These are phyloP conservation scores for Netelia fuscicornis DNA, from an alignment of 2,888 invertebrate species.

Conservation along the genomic window DNA sequence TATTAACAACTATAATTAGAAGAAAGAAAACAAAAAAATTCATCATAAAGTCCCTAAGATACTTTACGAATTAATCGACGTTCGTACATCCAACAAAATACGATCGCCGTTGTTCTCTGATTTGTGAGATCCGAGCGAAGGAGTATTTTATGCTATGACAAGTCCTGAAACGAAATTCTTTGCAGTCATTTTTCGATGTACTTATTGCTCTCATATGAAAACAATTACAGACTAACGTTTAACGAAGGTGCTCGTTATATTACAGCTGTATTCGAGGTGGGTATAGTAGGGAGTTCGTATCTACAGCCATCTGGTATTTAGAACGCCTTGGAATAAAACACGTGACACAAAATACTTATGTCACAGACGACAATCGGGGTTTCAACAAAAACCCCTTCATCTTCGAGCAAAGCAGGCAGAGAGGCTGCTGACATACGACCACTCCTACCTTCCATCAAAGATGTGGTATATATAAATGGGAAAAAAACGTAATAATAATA, in stretches of 20 bases:
- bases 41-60: slow-evolving; percentile 16
- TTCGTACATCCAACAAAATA: not conserved
- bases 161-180: slow-evolving; percentile 25
- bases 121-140: slow-evolving; percentile 16
- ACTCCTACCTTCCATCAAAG: slow-evolving; percentile 15
- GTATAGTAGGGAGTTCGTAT: not conserved
- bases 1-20: slow-evolving; percentile 59
- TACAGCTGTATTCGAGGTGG: not conserved
- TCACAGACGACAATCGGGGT: slow-evolving; percentile 23
- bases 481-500: not conserved
- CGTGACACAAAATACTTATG: slow-evolving; percentile 46
- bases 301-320: slow-evolving; percentile 15
- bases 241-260: not conserved
- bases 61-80: not conserved
- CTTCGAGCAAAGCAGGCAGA: slow-evolving; percentile 31
- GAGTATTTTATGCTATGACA: slow-evolving; percentile 8
- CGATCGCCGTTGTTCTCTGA: slow-evolving; percentile 11
- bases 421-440: not conserved
- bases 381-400: slow-evolving; percentile 16
- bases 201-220: slow-evolving; percentile 1
- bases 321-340: slow-evolving; percentile 37
- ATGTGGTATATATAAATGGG: not conserved
- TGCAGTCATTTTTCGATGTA: not conserved
- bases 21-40: slow-evolving; percentile 35
- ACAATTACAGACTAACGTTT: not conserved